Percentiles rank a stretch among this genome's conserved stretches.
These are phyloP conservation scores for Tetramorium parvispinum DNA, from an alignment of 1,140 invertebrate genomes.

Conservation along the genomic window DNA sequence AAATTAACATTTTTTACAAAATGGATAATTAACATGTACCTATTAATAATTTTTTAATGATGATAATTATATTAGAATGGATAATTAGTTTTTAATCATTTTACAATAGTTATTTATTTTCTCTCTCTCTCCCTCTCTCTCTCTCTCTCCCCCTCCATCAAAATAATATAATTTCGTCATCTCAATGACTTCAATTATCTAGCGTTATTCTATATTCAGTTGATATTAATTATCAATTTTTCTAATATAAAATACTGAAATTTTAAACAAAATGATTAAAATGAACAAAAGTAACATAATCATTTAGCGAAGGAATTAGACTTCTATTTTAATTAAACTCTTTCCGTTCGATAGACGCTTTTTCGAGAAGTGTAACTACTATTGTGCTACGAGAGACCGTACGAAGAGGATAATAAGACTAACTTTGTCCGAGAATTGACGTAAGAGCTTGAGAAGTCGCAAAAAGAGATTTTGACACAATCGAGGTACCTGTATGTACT, in stretches of 20 bases:
- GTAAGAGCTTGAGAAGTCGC: slow-evolving; percentile 14
- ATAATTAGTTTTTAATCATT: neutral
- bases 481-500: slow-evolving; percentile 8
- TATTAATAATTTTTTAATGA: neutral
- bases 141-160: too few relatives aligned
- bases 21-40: too few relatives aligned
- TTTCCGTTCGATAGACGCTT: neutral
- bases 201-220: neutral
- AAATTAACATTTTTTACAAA: neutral
- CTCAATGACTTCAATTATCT: neutral
- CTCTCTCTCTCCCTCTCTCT: too few relatives aligned
- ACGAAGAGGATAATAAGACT: slow-evolving; percentile 42
- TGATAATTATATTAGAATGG: neutral
- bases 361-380: slow-evolving; percentile 1
- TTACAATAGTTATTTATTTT: neutral
- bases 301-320: neutral
- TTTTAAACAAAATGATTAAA: neutral
- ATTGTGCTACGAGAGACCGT: slow-evolving; percentile 20
- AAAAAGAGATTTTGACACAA: slow-evolving; percentile 33
- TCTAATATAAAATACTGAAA: neutral
- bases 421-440: slow-evolving; percentile 35
- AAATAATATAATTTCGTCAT: neutral
- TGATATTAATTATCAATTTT: neutral
- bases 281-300: neutral
- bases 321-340: neutral